These are phyloP conservation scores for Drosophila merina DNA, from an alignment of 2,888 invertebrate genomes.

Conservation along the genomic window DNA sequence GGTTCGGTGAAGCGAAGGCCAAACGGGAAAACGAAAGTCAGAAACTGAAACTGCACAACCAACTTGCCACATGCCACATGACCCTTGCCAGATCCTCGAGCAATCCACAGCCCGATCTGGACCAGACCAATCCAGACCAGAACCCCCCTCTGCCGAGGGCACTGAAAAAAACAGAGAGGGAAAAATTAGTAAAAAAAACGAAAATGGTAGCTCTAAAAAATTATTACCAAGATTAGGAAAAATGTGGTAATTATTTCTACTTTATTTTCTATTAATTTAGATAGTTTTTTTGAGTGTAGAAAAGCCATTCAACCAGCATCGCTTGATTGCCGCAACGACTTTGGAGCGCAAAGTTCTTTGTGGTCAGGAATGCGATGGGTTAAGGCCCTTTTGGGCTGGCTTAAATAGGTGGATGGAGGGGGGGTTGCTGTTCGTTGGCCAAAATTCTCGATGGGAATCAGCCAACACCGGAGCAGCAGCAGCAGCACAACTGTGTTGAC, in stretches of 20 bases:
- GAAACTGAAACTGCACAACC: conserved; percentile 63
- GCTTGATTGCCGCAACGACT: conserved; percentile 73
- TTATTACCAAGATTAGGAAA: background rate
- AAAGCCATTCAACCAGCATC: conserved; percentile 31
- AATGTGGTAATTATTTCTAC: background rate
- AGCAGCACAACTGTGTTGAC: background rate
- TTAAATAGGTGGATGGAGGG: conserved; percentile 1
- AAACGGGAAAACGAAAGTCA: conserved; percentile 56
- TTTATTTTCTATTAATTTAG: too few relatives aligned
- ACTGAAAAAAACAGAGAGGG: background rate
- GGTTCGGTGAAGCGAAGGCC: conserved; percentile 33
- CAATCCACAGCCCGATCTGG: conserved; percentile 23
- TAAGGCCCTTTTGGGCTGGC: conserved; percentile 20
- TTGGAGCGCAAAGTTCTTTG: conserved; percentile 73
- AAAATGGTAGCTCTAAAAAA: too few relatives aligned
- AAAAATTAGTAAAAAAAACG: too few relatives aligned
- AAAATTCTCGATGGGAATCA: conserved; percentile 58
- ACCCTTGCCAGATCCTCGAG: conserved; percentile 50
- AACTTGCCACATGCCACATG: conserved; percentile 3
- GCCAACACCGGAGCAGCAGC: conserved; percentile 6
- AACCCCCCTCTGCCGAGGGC: background rate
- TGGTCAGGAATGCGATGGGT: conserved; percentile 55
- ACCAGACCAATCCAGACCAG: conserved; percentile 1
- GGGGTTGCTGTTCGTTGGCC: conserved; percentile 2
- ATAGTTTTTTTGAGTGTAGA: background rate